Base-by-base conservation (phyloP, 2,113 vertebrate genomes). In the Dolichotis patagonum region DNA sequence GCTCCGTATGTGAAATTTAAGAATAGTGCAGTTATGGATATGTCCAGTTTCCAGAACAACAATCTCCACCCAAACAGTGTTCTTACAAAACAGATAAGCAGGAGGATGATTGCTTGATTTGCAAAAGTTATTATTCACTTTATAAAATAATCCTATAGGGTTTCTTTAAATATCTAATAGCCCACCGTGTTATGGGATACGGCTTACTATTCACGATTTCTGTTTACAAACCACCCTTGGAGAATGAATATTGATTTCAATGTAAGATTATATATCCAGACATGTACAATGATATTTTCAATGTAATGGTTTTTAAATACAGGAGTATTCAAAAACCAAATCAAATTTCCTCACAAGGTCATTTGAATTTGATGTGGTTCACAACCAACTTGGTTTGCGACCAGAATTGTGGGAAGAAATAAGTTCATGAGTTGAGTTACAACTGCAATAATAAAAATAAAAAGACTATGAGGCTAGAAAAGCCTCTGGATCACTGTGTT, bases 1-100 rank as follows among this genome's bases (percentile, higher is more conserved):
- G 81, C 62, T 93, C 38, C 28, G 38, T 54, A 67, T 75, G 85
- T 81, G 78, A 93, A 56, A 91, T 38, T 96, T 90, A 87, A 94
- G 78, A 56, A 86, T 60, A 14, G 14, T 83, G 94, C 83, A 49
- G 41, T 88, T 75, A n/a, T 7, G 69, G 8, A 93, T 87, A 62
- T 54, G 62, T 73, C 73, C 17, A 58, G 30, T 85, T 96, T 86
- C 85, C 67, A 94, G 84, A 52, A 62, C 56, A 91, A 67, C 43
- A 80, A 35, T 17, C 67, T 80, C 20, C 10, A 49, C 78, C 62
- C 71, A 84, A 73, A 60, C 69, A 14, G 46, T 3, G 38, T 69
- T 32, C 77, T 75, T 30, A 84, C 7, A 88, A 85, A 62, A 67
- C 24, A 78, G 77, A 75, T 24, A 85, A 85, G 35, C 30, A 17